Percentiles rank a stretch among this genome's conserved stretches.
phyloP scores from a whole-genome alignment of 1,140 invertebrate species.

The Temnothorax curvispinosus region DNA sequence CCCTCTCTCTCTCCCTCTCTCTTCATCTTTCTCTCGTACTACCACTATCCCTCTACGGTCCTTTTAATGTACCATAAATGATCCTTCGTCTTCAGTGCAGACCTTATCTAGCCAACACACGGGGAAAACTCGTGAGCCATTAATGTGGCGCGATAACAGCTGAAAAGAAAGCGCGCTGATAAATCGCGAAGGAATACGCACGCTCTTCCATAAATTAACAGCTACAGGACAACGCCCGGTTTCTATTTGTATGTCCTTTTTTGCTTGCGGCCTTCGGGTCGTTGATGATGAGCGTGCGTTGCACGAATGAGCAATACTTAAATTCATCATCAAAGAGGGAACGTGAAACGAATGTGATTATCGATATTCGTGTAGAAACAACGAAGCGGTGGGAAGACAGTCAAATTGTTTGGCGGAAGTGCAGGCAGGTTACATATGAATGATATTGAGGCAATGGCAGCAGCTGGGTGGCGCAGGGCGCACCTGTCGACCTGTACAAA shows the following conservation, averaged over 20 bases:
- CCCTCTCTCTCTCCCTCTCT: not conserved
- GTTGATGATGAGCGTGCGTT: not conserved
- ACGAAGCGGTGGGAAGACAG: conserved; percentile 42
- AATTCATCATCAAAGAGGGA: conserved; percentile 14
- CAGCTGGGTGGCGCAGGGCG: conserved; percentile 81
- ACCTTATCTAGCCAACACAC: conserved; percentile 72
- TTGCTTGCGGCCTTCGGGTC: not conserved
- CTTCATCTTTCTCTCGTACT: conserved; percentile 17
- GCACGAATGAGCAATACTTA: not conserved
- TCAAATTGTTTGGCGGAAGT: conserved; percentile 61
- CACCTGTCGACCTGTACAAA: conserved; percentile 83
- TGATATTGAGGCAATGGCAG: conserved; percentile 80
- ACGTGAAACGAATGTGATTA: conserved; percentile 31
- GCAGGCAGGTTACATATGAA: conserved; percentile 60
- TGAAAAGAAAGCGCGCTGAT: conserved; percentile 75
- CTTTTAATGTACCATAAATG: conserved; percentile 74
- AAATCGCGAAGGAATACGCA: conserved; percentile 69
- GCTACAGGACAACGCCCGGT: not conserved
- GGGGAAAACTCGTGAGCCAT: conserved; percentile 74
- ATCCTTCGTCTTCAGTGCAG: conserved; percentile 59
- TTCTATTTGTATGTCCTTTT: conserved; percentile 1
- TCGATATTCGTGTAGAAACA: conserved; percentile 61
- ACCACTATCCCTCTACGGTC: conserved; percentile 34
- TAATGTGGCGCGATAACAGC: conserved; percentile 68
- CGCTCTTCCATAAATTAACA: conserved; percentile 52